A percentile compares a stretch with the other conserved stretches of the same genome.
Evolutionary conservation across 1,140 invertebrate species (phyloP).

Genomic region (Drosophila sulfurigaster): DNA sequence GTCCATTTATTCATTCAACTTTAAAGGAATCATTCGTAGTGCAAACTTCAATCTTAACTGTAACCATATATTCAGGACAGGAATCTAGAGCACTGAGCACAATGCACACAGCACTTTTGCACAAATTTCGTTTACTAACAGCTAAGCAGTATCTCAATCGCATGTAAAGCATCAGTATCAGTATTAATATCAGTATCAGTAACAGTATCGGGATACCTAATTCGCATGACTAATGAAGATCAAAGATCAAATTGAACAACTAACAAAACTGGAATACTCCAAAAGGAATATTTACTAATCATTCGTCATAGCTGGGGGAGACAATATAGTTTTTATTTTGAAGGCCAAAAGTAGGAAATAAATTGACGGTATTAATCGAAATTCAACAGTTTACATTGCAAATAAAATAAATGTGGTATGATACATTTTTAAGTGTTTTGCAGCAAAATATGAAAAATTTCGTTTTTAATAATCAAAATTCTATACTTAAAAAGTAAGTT

Average conservation of each 20-base stretch:
- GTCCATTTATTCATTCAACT: neutral
- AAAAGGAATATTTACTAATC: no score
- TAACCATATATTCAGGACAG: neutral
- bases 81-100: slow-evolving; percentile 36
- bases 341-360: no score
- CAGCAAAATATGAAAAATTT: neutral
- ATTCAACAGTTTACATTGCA: no score
- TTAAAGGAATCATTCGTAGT: neutral
- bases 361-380: no score
- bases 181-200: neutral
- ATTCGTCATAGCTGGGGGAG: no score
- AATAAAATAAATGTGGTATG: no score
- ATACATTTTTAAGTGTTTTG: no score
- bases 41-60: neutral
- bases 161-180: slow-evolving; percentile 26
- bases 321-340: no score
- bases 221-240: slow-evolving; percentile 8
- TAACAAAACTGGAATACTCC: neutral
- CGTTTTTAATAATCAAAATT: neutral
- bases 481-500: neutral
- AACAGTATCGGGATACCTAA: neutral
- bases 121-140: slow-evolving; percentile 14
- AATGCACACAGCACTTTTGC: slow-evolving; percentile 42
- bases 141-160: slow-evolving; percentile 5
- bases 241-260: neutral